Evolutionary conservation across 37 sponge, comb jelly and placozoan genomes (phyloP), one percentile per base, ranked within the genome.

Genomic region (Cliona cf. orientalis): DNA sequence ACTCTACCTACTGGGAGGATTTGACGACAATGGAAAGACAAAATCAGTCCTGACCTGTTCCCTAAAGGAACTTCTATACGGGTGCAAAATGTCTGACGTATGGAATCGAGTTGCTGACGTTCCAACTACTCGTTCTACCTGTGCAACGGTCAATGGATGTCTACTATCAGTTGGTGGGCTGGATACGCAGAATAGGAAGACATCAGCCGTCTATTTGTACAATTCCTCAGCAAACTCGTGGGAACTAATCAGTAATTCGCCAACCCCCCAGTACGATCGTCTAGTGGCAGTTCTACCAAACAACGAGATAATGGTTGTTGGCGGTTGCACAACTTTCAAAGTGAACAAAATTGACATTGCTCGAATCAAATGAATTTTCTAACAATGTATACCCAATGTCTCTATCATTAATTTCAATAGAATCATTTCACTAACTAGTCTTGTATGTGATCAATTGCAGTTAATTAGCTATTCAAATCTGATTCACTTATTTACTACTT

Each of bases 271-370:
- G 21, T 42, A 45, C 40, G 29, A 34, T 11, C 14, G 21, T 21
- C 65, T 77, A 39, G 78, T 32, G n/a, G 46, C 62, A 3, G 42
- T 62, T 23, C 64, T 77, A 23, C 46, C 63, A 26, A 33, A 33
- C 65, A 64, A 29, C 21, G 34, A 28, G 28, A 19, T 65, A 43
- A 45, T 53, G 38, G 61, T 58, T 28, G 26, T 26, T 29, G 62
- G 78, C 2, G 78, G 70, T n/a, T n/a, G n/a, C n/a, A n/a, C n/a
- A n/a, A n/a, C n/a, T n/a, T n/a, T n/a, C n/a, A n/a, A n/a, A n/a
- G n/a, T n/a, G n/a, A n/a, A n/a, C n/a, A n/a, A n/a, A n/a, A n/a
- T n/a, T n/a, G n/a, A n/a, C n/a, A n/a, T n/a, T n/a, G n/a, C n/a
- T n/a, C n/a, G n/a, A n/a, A n/a, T n/a, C n/a, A n/a, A n/a, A n/a